Evolutionary conservation across 2,797 vertebrate genomes (phyloP), one percentile per base, ranked within the genome.

Genomic region (Harpagifer antarcticus): DNA sequence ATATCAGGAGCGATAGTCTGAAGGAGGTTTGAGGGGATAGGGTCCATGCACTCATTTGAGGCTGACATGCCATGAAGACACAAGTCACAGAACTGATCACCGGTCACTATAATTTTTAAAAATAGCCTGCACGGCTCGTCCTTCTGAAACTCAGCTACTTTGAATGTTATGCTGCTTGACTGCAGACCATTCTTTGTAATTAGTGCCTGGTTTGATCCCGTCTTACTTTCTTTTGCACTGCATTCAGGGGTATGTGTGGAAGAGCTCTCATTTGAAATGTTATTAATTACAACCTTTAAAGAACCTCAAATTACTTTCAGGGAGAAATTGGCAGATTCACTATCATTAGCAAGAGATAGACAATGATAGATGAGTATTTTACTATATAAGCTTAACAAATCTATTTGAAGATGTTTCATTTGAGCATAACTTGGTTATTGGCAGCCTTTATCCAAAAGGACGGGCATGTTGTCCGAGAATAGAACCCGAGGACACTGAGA

Each of bases 171-270:
- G 47, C 60, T 66, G 64, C 59, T 37, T 37, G 19, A 53, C 44
- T 83, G 60, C 61, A 60, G 48, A 49, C 20, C 48, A 4, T 16
- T 73, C 23, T 57, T 66, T 62, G 54, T 74, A 74, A 80, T 77
- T 74, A 77, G 20, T 58, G 15, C 23, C 72, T 72, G 48, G 13
- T 60, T 61, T 55, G 49, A 58, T 49, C 27, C 19, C 53, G 3
- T 44, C 43, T 52, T 55, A 37, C 49, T 17, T 68, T 7, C 37
- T 16, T 33, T 20, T 56, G 27, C 33, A 45, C 17, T 14, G 47
- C 27, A n/a, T 9, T 3, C 9, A 50, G 37, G 23, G 13, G 31
- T 27, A 33, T 47, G 42, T 54, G 47, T 49, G 44, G 7, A 60
- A 44, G 1, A 42, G 19, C 4, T n/a, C 16, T 33, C 10, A 19